A percentile compares a stretch with the other conserved stretches of the same genome.
Evolutionary conservation across 2,113 vertebrate species (phyloP).

Genomic region (Rattus rattus): DNA sequence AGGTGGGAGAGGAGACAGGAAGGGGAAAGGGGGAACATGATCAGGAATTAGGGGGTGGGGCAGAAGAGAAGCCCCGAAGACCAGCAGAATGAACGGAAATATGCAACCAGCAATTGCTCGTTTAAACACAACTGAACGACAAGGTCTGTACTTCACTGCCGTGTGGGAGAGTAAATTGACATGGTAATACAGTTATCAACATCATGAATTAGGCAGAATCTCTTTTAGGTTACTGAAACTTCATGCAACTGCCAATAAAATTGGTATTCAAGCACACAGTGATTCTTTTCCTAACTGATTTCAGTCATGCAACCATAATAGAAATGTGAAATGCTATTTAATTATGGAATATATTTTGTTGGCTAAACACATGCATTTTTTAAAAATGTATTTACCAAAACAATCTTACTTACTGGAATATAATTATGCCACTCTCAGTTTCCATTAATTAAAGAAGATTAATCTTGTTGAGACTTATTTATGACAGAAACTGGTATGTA

Average conservation of each 20-base stretch:
- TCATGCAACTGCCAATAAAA: background rate
- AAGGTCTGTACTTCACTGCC: background rate
- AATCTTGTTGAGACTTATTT: background rate
- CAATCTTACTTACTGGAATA: background rate
- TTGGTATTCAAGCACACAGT: constrained; percentile 7
- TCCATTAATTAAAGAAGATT: constrained; percentile 4
- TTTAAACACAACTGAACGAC: background rate
- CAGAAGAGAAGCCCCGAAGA: too few species aligned
- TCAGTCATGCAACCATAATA: background rate
- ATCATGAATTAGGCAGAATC: background rate
- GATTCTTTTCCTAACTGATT: constrained; percentile 16
- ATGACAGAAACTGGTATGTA: background rate
- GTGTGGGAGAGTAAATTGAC: background rate
- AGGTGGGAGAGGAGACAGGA: too few species aligned
- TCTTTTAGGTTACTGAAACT: constrained; percentile 27
- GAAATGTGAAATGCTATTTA: background rate
- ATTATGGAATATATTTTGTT: background rate
- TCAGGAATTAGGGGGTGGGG: too few species aligned
- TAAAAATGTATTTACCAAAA: background rate
- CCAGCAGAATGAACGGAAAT: too few species aligned
- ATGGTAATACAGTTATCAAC: background rate
- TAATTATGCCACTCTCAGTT: background rate
- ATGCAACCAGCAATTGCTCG: background rate
- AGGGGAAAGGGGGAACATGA: too few species aligned
- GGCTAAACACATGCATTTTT: background rate